Percentiles rank a stretch among this genome's conserved stretches.
Conservation (phyloP, 2,888 invertebrate species). For the Sussaba pulchella region DNA sequence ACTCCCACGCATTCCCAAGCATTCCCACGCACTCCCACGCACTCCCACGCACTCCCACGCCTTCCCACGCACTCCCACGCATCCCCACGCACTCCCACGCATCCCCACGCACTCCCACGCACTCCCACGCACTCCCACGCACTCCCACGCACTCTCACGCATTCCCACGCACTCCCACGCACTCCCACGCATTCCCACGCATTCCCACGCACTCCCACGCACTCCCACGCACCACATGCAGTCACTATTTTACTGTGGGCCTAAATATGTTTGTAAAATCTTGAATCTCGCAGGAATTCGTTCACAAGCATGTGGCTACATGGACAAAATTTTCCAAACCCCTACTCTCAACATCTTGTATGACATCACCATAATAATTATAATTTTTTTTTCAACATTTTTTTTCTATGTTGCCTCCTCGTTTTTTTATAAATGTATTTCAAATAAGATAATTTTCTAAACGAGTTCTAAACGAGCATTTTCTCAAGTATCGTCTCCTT, state of each 20-base stretch:
- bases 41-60: no score
- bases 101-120: no score
- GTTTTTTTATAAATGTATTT: conserved; percentile 25
- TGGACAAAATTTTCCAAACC: conserved; percentile 1
- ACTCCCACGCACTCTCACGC: no score
- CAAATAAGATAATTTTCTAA: conserved; percentile 25
- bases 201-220: no score
- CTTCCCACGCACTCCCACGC: no score
- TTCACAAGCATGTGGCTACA: conserved; percentile 23
- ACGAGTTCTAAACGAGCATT: conserved; percentile 16
- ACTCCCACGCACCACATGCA: no score
- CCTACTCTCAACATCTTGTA: conserved; percentile 20
- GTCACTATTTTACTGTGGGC: conserved; percentile 35
- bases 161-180: no score
- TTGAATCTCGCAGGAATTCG: conserved; percentile 34
- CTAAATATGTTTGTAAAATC: conserved; percentile 44
- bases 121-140: no score
- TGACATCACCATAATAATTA: conserved; percentile 32
- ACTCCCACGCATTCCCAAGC: no score
- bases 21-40: no score
- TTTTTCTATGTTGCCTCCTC: conserved; percentile 16
- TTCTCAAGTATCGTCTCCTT: conserved; percentile 19
- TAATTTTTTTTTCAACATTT: background rate
- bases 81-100: no score
- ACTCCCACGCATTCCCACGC: no score